A percentile compares a stretch with the other conserved stretches of the same genome.
Evolutionary conservation across 2,113 vertebrate species (phyloP).

Genomic region (Suncus etruscus): DNA sequence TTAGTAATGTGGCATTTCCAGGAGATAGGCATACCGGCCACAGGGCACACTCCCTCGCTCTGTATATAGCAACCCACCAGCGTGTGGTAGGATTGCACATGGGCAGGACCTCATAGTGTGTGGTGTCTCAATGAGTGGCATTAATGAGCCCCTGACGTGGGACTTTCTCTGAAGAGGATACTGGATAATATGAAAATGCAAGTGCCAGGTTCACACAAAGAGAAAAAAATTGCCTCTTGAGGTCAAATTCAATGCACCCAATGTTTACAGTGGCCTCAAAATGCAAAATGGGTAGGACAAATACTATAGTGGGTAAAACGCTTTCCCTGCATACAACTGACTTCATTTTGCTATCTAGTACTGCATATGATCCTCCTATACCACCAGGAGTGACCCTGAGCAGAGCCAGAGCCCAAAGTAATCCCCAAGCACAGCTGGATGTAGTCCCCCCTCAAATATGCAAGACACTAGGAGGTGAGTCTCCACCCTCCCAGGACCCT

Average conservation of each 20-base stretch:
- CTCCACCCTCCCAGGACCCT: not conserved
- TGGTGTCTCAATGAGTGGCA: not conserved
- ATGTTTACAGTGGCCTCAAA: not conserved
- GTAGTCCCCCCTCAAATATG: too few relatives aligned
- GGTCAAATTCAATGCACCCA: not conserved
- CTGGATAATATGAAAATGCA: not conserved
- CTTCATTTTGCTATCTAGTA: too few relatives aligned
- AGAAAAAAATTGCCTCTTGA: not conserved
- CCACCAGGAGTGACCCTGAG: too few relatives aligned
- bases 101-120: not conserved
- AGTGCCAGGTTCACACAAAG: not conserved
- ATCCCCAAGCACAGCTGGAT: too few relatives aligned
- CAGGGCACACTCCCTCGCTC: not conserved
- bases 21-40: not conserved
- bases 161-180: not conserved
- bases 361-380: too few relatives aligned
- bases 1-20: not conserved
- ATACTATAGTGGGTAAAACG: too few relatives aligned
- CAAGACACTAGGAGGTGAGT: not conserved
- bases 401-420: too few relatives aligned
- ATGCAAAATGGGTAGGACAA: not conserved
- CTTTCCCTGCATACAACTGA: too few relatives aligned
- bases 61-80: not conserved
- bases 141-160: not conserved
- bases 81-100: not conserved